A percentile compares a stretch with the other conserved stretches of the same genome.
Conservation (phyloP, 1,140 invertebrate genomes). For the Eupristina koningsbergeri region DNA sequence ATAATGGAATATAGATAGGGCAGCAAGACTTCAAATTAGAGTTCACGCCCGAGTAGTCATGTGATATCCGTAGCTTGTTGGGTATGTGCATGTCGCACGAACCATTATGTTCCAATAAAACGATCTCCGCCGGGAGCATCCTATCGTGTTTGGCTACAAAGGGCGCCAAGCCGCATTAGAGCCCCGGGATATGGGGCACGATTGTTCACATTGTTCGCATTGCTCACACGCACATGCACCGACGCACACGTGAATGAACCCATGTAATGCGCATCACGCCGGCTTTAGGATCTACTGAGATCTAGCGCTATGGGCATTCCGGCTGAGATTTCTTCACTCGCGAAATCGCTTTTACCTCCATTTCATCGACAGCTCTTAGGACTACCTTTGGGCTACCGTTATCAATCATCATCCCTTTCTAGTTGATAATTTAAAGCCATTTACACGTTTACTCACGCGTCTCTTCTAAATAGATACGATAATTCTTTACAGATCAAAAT, state of each 20-base stretch:
- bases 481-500: too few species aligned
- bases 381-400: too few species aligned
- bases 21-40: not conserved
- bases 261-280: not conserved
- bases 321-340: not conserved
- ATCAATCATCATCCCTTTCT: too few species aligned
- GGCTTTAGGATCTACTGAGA: not conserved
- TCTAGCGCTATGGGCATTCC: not conserved
- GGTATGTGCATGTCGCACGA: not conserved
- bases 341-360: not conserved
- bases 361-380: not conserved
- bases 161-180: slow-evolving; percentile 34
- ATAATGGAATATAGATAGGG: not conserved
- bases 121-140: not conserved
- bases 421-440: too few species aligned
- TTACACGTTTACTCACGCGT: too few species aligned
- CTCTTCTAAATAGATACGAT: too few species aligned
- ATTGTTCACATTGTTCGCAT: slow-evolving; percentile 58
- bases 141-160: not conserved
- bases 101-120: slow-evolving; percentile 46
- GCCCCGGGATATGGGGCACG: slow-evolving; percentile 52
- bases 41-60: slow-evolving; percentile 16
- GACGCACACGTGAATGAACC: not conserved
- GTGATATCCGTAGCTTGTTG: not conserved
- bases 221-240: slow-evolving; percentile 52